phyloP scores from a whole-genome alignment of 2,888 invertebrate genomes.

The Callinectes sapidus region DNA sequence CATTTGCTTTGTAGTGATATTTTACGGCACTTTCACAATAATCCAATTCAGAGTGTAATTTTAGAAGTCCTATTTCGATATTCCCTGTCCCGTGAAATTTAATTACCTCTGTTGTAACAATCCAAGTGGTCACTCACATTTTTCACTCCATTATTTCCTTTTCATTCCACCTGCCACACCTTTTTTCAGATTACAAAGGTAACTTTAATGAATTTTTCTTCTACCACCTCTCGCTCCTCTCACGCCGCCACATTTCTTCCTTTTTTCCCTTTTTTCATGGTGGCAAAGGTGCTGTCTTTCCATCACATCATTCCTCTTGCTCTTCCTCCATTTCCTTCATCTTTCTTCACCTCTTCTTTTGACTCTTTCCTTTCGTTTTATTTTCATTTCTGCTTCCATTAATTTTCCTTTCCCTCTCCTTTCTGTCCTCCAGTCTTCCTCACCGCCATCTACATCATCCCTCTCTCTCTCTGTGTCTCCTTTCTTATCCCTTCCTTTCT shows the following conservation, averaged over 20 bases:
- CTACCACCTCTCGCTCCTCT: conserved; percentile 9
- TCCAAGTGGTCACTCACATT: background rate
- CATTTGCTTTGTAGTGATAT: background rate
- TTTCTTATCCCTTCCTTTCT: background rate
- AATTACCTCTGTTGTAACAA: background rate
- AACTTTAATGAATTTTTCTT: conserved; percentile 21
- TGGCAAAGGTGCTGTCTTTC: background rate
- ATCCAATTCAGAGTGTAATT: background rate
- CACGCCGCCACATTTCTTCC: background rate
- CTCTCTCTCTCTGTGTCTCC: background rate
- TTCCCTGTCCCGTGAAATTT: background rate
- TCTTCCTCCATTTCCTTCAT: background rate
- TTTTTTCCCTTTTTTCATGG: background rate
- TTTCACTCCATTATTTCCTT: background rate
- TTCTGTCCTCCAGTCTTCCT: no score
- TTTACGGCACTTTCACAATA: background rate
- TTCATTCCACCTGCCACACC: background rate
- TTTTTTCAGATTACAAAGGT: background rate
- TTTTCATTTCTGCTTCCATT: background rate
- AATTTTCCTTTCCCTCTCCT: background rate
- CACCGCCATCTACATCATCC: background rate
- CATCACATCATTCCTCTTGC: background rate
- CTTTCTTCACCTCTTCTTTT: background rate
- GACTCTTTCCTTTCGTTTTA: background rate
- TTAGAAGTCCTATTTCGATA: background rate